These are phyloP conservation scores for Pararge aegeria DNA, from an alignment of 1,140 invertebrate species.

Conservation along the genomic window DNA sequence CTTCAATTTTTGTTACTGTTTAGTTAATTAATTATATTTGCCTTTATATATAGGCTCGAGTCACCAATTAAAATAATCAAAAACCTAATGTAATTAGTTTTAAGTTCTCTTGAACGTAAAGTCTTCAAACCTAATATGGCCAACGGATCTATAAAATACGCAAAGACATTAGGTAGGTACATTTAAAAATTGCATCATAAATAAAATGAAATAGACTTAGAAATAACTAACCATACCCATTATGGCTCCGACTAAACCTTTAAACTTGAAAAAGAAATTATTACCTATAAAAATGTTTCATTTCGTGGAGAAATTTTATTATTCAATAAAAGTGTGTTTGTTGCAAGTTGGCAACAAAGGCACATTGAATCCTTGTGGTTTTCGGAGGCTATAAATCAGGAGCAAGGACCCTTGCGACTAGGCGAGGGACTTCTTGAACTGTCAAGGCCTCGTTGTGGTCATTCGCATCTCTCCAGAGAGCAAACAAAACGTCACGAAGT, in stretches of 20 bases:
- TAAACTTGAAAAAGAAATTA: conserved; percentile 56
- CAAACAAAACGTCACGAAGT: conserved; percentile 42
- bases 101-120: too few relatives aligned
- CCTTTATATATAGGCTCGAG: too few relatives aligned
- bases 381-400: conserved; percentile 71
- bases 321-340: conserved; percentile 74
- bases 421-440: conserved; percentile 66
- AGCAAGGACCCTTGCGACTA: conserved; percentile 64
- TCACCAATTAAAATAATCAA: too few relatives aligned
- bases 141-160: too few relatives aligned
- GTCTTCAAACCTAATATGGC: too few relatives aligned
- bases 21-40: too few relatives aligned
- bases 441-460: conserved; percentile 71
- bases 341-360: conserved; percentile 75
- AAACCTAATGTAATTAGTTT: too few relatives aligned
- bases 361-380: conserved; percentile 74
- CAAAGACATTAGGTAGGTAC: too few relatives aligned
- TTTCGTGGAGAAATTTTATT: conserved; percentile 76
- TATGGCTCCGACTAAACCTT: conserved; percentile 9
- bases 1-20: too few relatives aligned
- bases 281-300: conserved; percentile 74
- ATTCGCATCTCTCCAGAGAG: conserved; percentile 44
- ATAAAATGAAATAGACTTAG: neutral
- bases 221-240: neutral
- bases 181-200: neutral